A percentile compares a stretch with the other conserved stretches of the same genome.
These are phyloP conservation scores for Gymnodraco acuticeps DNA, from an alignment of 2,797 vertebrate genomes.

Conservation along the genomic window DNA sequence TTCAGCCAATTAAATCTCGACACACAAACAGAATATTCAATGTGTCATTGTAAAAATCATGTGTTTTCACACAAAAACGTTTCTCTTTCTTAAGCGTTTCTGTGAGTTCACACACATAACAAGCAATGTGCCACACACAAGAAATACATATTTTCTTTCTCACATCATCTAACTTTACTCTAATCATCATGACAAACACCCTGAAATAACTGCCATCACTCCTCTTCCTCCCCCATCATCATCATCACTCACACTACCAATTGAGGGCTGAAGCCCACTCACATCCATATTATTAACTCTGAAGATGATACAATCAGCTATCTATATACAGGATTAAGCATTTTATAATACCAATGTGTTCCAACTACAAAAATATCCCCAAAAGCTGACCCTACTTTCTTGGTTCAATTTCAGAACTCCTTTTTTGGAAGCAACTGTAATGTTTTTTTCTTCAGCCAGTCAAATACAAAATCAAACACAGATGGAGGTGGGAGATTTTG, in stretches of 20 bases:
- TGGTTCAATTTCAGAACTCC: conserved; percentile 18
- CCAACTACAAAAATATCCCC: background rate
- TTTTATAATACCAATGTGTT: conserved; percentile 10
- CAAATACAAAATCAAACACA: conserved; percentile 32
- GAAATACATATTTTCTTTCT: conserved; percentile 20
- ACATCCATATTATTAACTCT: conserved; percentile 8
- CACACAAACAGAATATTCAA: conserved; percentile 68
- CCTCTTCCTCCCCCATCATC: conserved; percentile 38
- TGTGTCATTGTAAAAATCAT: conserved; percentile 31
- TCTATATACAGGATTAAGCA: conserved; percentile 25
- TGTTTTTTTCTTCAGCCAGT: conserved; percentile 12
- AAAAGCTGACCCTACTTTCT: conserved; percentile 5
- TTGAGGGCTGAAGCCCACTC: conserved; percentile 26
- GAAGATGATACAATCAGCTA: conserved; percentile 24
- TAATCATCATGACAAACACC: conserved; percentile 42
- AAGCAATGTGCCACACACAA: conserved; percentile 9
- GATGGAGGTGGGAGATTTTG: conserved; percentile 58
- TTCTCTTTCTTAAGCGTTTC: background rate
- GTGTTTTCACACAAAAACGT: conserved; percentile 1
- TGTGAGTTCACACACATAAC: background rate
- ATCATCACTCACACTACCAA: conserved; percentile 25
- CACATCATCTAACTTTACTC: conserved; percentile 32
- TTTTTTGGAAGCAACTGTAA: conserved; percentile 24
- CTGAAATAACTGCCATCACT: conserved; percentile 37
- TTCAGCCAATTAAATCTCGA: conserved; percentile 47